Evolutionary conservation across 2,888 invertebrate genomes (phyloP).

Genomic region (Nasonia oneida): DNA sequence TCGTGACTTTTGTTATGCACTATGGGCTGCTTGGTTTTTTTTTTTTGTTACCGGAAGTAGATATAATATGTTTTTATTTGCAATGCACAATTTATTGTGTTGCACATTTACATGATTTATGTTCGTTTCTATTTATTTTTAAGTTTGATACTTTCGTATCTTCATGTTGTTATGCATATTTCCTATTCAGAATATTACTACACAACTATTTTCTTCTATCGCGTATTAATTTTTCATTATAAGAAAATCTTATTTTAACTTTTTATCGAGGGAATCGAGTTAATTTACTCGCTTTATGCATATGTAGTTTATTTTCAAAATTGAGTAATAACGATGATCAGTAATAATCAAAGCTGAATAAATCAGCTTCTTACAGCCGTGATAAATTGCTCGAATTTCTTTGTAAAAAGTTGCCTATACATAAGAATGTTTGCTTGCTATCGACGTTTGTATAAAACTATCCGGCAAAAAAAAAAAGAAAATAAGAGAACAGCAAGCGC

Average conservation of each 20-base stretch:
- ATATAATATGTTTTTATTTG: conserved; percentile 10
- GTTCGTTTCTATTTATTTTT: conserved; percentile 10
- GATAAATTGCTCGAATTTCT: conserved; percentile 1
- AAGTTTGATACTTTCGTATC: conserved; percentile 28
- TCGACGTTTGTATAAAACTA: not conserved
- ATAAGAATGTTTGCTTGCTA: conserved; percentile 20
- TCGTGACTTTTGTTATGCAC: conserved; percentile 23
- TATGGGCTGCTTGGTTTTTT: conserved; percentile 51
- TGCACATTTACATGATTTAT: conserved; percentile 51
- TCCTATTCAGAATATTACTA: conserved; percentile 17
- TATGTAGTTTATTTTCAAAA: not conserved
- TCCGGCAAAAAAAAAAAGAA: not conserved
- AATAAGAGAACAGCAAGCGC: not conserved
- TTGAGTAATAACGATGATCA: not conserved
- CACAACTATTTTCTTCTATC: conserved; percentile 16
- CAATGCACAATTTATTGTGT: conserved; percentile 50
- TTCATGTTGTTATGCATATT: conserved; percentile 53
- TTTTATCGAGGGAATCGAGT: conserved; percentile 15
- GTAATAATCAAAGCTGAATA: not conserved
- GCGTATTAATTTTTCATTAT: conserved; percentile 22
- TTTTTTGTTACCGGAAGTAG: conserved; percentile 42
- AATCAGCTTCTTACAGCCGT: not conserved
- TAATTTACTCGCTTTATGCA: not conserved
- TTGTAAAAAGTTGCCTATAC: not conserved
- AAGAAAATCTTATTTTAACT: conserved; percentile 8